These are phyloP conservation scores for Moxostoma hubbsi DNA, from an alignment of 2,797 vertebrate species.

Conservation along the genomic window DNA sequence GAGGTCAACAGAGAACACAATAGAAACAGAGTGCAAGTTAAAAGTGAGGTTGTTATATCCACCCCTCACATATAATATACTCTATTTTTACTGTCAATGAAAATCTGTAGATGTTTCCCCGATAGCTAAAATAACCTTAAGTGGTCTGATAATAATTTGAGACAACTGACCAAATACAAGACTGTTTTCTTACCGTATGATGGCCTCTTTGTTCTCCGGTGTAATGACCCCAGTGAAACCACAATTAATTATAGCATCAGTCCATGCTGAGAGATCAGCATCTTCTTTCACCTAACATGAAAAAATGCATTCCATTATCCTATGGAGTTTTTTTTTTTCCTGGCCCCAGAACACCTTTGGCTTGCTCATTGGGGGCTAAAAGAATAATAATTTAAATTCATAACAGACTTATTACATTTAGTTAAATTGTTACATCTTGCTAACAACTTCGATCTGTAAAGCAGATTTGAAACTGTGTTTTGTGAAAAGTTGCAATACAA, in stretches of 20 bases:
- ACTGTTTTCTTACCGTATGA: slow-evolving; percentile 13
- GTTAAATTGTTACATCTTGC: no score
- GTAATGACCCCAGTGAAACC: slow-evolving; percentile 24
- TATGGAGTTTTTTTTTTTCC: no score
- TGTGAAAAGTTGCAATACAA: no score
- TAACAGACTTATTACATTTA: no score
- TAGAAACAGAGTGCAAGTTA: background rate
- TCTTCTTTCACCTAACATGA: slow-evolving; percentile 3
- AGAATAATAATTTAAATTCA: no score
- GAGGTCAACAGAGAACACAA: background rate
- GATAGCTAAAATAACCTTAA: no score
- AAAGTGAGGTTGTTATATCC: background rate
- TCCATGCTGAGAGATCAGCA: slow-evolving; percentile 5
- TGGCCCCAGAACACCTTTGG: background rate
- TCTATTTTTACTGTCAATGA: no score
- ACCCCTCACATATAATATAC: no score
- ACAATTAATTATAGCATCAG: slow-evolving; percentile 8
- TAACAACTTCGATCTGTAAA: no score
- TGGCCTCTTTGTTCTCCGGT: slow-evolving; percentile 13
- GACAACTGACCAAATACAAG: background rate
- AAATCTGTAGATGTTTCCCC: no score
- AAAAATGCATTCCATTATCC: background rate
- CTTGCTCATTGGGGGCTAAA: background rate
- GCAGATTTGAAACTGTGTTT: no score
- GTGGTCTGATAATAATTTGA: background rate